Percentiles rank a stretch among this genome's conserved stretches.
These are phyloP conservation scores for Zoanthus sansibaricus DNA, from an alignment of 92 coral and sea anemone species.

Conservation along the genomic window DNA sequence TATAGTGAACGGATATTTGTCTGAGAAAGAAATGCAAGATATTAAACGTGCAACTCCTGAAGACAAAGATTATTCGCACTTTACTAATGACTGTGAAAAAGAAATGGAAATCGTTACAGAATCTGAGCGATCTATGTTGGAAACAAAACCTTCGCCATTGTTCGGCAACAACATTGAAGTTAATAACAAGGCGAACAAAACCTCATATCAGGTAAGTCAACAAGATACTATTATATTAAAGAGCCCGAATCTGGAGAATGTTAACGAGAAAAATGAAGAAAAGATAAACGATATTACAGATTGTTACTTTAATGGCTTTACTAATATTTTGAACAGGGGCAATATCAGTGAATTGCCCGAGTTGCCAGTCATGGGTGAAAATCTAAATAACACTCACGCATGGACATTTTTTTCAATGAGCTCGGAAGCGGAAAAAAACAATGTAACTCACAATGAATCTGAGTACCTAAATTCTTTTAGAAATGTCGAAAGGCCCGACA, in stretches of 20 bases:
- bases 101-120: neutral
- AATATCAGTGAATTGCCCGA: conserved; percentile 23
- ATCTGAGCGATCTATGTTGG: neutral
- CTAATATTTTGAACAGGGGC: conserved; percentile 12
- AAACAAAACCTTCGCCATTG: neutral
- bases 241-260: neutral
- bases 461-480: neutral
- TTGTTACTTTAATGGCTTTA: conserved; percentile 34
- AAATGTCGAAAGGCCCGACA: conserved; percentile 32
- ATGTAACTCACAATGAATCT: conserved; percentile 10
- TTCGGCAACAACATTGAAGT: neutral
- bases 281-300: neutral
- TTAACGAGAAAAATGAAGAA: neutral
- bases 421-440: conserved; percentile 49
- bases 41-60: conserved; percentile 1
- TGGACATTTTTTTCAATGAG: conserved; percentile 91
- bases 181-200: neutral
- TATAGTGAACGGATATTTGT: conserved; percentile 5
- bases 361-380: conserved; percentile 32
- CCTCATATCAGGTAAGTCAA: neutral
- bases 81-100: neutral
- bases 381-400: conserved; percentile 72
- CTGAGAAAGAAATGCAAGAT: neutral
- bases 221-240: neutral
- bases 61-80: conserved; percentile 15